Evolutionary conservation across 2,888 invertebrate genomes (phyloP).

Genomic region (Pseudanteris insignis): DNA sequence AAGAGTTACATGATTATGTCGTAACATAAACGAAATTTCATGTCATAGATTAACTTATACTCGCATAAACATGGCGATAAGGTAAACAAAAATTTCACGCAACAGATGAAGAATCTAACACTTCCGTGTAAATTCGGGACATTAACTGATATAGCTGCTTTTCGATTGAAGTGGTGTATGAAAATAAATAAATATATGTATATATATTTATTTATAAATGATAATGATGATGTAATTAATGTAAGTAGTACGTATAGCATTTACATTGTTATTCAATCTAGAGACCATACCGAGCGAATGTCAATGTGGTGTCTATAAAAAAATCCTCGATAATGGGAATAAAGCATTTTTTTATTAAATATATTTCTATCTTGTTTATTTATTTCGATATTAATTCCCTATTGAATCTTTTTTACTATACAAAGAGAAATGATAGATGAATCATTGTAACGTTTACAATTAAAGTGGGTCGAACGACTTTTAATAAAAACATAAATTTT

Average conservation of each 20-base stretch:
- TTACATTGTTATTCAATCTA: conserved; percentile 55
- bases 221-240: conserved; percentile 54
- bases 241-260: conserved; percentile 55
- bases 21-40: conserved; percentile 18
- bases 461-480: no score
- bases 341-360: conserved; percentile 53
- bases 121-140: conserved; percentile 32
- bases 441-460: no score
- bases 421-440: no score
- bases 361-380: conserved; percentile 1
- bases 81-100: conserved; percentile 1
- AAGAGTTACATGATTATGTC: no score
- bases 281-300: conserved; percentile 55
- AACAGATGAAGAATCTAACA: conserved; percentile 15
- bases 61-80: conserved; percentile 5
- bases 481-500: no score
- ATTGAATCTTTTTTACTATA: neutral
- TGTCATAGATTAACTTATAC: conserved; percentile 21
- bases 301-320: conserved; percentile 55
- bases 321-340: conserved; percentile 52
- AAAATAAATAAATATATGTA: conserved; percentile 38
- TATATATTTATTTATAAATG: conserved; percentile 30
- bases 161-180: conserved; percentile 13
- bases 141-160: conserved; percentile 31
- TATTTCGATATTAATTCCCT: no score